Evolutionary conservation across 2,888 invertebrate species (phyloP).

Genomic region (Ophion ellenae): DNA sequence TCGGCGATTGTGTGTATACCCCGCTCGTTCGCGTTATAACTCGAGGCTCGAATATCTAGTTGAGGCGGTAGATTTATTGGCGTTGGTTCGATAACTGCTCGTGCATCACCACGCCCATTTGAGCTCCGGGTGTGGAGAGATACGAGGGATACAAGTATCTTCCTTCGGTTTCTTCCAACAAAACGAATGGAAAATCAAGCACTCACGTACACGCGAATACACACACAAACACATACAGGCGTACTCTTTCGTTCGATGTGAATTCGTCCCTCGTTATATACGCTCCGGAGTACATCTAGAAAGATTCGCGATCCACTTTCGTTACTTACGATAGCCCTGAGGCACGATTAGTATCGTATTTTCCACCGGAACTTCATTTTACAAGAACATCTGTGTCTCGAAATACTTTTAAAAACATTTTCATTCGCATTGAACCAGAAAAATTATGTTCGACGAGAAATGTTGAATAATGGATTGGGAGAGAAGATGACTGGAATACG

Average conservation of each 20-base stretch:
- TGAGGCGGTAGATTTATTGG: conserved; percentile 82
- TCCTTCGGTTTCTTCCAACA: conserved; percentile 15
- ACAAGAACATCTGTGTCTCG: conserved; percentile 18
- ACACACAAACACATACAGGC: background rate
- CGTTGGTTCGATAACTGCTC: conserved; percentile 81
- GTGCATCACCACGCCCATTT: conserved; percentile 82
- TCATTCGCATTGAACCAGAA: background rate
- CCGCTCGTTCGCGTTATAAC: conserved; percentile 72
- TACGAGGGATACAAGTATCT: conserved; percentile 62
- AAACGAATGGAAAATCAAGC: conserved; percentile 38
- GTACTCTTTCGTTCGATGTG: conserved; percentile 2
- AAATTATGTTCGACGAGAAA: background rate
- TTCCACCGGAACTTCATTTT: conserved; percentile 44
- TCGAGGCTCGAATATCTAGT: conserved; percentile 80
- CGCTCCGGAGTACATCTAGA: conserved; percentile 11
- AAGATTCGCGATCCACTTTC: conserved; percentile 56
- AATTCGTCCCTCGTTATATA: conserved; percentile 35
- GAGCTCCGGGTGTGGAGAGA: conserved; percentile 63
- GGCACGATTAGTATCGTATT: conserved; percentile 38
- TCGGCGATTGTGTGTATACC: conserved; percentile 64
- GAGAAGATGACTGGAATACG: background rate
- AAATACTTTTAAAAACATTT: conserved; percentile 9
- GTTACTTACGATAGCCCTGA: conserved; percentile 34
- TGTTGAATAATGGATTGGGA: background rate
- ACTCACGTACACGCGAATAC: background rate